Percentiles rank a stretch among this genome's conserved stretches.
These are phyloP conservation scores for Anniella stebbinsi DNA, from an alignment of 2,797 vertebrate genomes.

Conservation along the genomic window DNA sequence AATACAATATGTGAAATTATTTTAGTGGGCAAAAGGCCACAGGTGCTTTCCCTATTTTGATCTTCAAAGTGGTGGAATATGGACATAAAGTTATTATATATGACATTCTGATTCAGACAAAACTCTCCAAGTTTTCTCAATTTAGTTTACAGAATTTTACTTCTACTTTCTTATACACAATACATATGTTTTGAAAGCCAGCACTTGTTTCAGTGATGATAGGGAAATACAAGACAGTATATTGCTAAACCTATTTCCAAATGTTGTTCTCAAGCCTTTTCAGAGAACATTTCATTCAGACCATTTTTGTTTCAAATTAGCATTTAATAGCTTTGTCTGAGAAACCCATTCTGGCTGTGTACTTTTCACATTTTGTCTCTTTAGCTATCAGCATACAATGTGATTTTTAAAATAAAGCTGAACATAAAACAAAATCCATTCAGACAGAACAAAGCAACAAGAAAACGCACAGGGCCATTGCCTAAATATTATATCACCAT, in stretches of 20 bases:
- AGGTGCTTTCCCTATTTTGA: not conserved
- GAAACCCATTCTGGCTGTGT: not conserved
- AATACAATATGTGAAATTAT: fast-evolving
- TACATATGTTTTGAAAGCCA: not conserved
- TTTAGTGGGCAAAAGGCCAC: not conserved
- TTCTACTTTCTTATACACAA: conserved; percentile 9
- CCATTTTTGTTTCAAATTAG: conserved; percentile 15
- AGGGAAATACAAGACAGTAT: fast-evolving
- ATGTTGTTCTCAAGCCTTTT: not conserved
- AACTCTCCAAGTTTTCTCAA: fast-evolving
- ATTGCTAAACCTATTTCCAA: conserved; percentile 22
- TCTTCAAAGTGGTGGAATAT: not conserved
- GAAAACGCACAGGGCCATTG: not conserved
- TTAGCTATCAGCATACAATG: not conserved
- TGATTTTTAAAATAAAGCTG: conserved; percentile 14
- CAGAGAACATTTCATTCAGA: conserved; percentile 20
- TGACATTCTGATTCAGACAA: fast-evolving
- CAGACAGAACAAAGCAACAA: not conserved
- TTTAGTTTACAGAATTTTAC: conserved; percentile 13
- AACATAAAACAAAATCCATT: not conserved
- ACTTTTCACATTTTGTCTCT: not conserved
- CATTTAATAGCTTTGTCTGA: not conserved
- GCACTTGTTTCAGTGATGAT: not conserved
- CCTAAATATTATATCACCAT: not conserved
- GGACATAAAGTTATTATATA: not conserved